Evolutionary conservation across 30 jellyfish, hydroid and myxozoan species (phyloP), one percentile per base, ranked within the genome.

Genomic region (Nemopilema nomurai): DNA sequence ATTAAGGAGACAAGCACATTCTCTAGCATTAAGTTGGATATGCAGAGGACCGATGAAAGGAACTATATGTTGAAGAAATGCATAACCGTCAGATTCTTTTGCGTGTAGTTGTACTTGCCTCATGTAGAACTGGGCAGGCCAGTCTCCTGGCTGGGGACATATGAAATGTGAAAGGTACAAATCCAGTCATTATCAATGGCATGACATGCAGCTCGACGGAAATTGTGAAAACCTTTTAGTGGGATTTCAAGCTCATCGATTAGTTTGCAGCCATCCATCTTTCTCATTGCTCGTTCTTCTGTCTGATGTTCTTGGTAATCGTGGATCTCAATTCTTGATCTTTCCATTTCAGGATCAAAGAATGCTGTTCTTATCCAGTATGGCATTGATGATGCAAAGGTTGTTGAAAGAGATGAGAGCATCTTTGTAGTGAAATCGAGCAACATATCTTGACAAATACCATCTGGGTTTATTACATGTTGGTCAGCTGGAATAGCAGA

Each of bases 141-240:
- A 74, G 28, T 74, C 76, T 25, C 84, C 84, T 74, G 84, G 84
- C 19, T 33, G 84, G 7, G 84, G 84, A 74, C 75, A 74, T 29
- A 74, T 24, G 41, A 8, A n/a, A 28, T 8, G 29, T 29, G 24
- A 74, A n/a, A n/a, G n/a, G n/a, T n/a, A n/a, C n/a, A n/a, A n/a
- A n/a, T n/a, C n/a, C n/a, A 71, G 23, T 8, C 69, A 27, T 51
- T 19, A 7, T 27, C 41, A 9, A 25, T 31, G 19, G 68, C 84
- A 74, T 74, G 24, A 13, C 17, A 4, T 31, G 84, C 84, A 18
- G 68, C 84, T 8, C 21, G 30, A 16, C 17, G 84, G 28, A 74
- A 74, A 49, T 74, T 74, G 13, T 26, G 25, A 28, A 74, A 74
- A 24, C 84, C 49, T 21, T 74, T 74, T 8, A 27, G 75, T 16